phyloP scores from a whole-genome alignment of 2,888 invertebrate genomes.

The Ormyrus thymus region DNA sequence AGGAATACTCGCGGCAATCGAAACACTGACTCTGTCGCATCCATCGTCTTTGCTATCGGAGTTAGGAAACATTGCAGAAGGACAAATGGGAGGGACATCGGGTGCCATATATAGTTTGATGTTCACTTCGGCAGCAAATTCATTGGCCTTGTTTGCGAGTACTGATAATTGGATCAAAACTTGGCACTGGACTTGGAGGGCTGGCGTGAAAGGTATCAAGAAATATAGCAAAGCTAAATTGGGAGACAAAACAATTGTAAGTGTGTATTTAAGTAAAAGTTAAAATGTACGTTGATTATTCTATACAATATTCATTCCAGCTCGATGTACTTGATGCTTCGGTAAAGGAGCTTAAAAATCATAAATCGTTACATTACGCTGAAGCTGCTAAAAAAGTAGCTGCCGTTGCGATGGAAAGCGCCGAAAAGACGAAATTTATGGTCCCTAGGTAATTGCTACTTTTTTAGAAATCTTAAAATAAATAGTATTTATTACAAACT shows the following conservation, averaged over 20 bases:
- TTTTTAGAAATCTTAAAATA: constrained; percentile 27
- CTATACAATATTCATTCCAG: constrained; percentile 67
- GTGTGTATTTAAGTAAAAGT: not conserved
- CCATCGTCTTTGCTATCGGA: constrained; percentile 76
- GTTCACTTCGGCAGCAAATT: constrained; percentile 80
- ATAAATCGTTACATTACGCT: constrained; percentile 66
- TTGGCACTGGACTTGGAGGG: constrained; percentile 78
- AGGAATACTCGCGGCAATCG: constrained; percentile 65
- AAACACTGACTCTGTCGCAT: constrained; percentile 64
- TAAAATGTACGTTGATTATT: not conserved
- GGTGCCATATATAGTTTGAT: constrained; percentile 88
- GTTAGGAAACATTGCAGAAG: constrained; percentile 81
- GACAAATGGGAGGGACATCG: constrained; percentile 85
- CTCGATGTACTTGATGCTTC: constrained; percentile 78
- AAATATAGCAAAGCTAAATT: constrained; percentile 84
- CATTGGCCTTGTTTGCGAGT: constrained; percentile 59
- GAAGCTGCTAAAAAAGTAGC: constrained; percentile 71
- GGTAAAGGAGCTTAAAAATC: constrained; percentile 72
- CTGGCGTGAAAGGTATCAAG: constrained; percentile 79
- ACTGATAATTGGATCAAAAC: constrained; percentile 61
- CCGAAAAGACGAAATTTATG: constrained; percentile 77
- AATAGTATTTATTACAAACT: constrained; percentile 15
- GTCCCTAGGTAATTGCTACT: constrained; percentile 75
- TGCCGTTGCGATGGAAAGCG: constrained; percentile 75
- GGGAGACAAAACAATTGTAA: constrained; percentile 87